Evolutionary conservation across 2,888 invertebrate genomes (phyloP).

Genomic region (Dolichomitus sp.): DNA sequence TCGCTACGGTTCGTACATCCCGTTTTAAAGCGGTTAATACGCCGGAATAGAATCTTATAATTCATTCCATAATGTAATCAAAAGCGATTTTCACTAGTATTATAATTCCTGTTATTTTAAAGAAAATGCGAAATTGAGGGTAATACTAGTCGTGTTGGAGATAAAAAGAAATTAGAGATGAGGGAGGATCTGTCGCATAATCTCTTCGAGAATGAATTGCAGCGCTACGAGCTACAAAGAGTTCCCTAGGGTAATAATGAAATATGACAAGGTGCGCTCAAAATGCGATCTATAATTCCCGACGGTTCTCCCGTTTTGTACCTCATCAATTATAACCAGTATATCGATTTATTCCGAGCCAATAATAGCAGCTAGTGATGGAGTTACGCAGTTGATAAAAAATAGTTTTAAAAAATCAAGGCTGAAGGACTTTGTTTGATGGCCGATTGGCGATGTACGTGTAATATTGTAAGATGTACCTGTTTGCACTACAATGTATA

Average conservation of each 20-base stretch:
- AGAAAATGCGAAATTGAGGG: background rate
- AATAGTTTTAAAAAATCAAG: background rate
- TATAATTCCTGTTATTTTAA: slow-evolving; percentile 15
- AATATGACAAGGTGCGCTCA: slow-evolving; percentile 45
- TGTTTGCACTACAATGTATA: too few relatives aligned
- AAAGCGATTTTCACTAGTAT: background rate
- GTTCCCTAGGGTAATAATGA: slow-evolving; percentile 54
- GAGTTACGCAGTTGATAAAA: slow-evolving; percentile 10
- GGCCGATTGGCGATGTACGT: too few relatives aligned
- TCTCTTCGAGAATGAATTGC: slow-evolving; percentile 3
- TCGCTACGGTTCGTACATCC: background rate
- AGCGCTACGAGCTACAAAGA: slow-evolving; percentile 34
- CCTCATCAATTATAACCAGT: slow-evolving; percentile 60
- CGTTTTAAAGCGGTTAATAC: slow-evolving; percentile 5
- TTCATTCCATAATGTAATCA: slow-evolving; percentile 20
- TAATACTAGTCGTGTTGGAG: background rate
- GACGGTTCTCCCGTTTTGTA: slow-evolving; percentile 9
- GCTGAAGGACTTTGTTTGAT: too few relatives aligned
- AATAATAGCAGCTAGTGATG: background rate
- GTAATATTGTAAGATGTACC: too few relatives aligned
- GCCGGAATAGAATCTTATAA: background rate
- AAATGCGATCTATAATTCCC: slow-evolving; percentile 40
- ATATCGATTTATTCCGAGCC: slow-evolving; percentile 52
- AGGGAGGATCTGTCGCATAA: background rate
- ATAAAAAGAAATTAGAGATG: slow-evolving; percentile 26